These are phyloP conservation scores for Hypanus sabinus DNA, from an alignment of 2,113 vertebrate genomes.

Conservation along the genomic window DNA sequence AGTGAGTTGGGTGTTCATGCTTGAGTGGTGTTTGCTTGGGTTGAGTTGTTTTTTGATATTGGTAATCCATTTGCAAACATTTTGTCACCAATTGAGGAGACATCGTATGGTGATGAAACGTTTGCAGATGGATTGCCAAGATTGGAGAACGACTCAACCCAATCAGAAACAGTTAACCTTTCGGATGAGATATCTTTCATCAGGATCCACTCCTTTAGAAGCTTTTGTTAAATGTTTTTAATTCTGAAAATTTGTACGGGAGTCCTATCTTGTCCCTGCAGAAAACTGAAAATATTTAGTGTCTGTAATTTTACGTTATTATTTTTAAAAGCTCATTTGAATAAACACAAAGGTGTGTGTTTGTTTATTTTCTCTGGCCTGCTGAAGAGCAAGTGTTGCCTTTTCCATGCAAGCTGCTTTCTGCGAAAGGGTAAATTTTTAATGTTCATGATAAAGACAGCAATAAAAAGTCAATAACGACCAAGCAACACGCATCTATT, in stretches of 20 bases:
- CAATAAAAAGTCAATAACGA: neutral
- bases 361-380: neutral
- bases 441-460: neutral
- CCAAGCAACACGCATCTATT: neutral
- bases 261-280: neutral
- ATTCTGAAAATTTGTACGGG: neutral
- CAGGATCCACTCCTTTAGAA: neutral
- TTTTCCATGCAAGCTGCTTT: neutral
- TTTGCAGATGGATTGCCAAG: too few relatives aligned
- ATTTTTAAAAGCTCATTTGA: neutral
- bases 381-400: neutral
- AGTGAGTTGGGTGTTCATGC: too few relatives aligned
- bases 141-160: too few relatives aligned
- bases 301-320: neutral
- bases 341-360: neutral
- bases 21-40: too few relatives aligned
- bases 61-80: too few relatives aligned
- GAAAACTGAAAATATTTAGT: neutral
- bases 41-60: too few relatives aligned
- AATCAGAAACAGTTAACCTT: too few relatives aligned
- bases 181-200: too few relatives aligned
- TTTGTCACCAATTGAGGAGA: too few relatives aligned
- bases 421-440: neutral
- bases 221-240: neutral
- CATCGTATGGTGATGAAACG: too few relatives aligned